Conservation (phyloP, 2,113 vertebrate genomes). For the Bungarus multicinctus region DNA sequence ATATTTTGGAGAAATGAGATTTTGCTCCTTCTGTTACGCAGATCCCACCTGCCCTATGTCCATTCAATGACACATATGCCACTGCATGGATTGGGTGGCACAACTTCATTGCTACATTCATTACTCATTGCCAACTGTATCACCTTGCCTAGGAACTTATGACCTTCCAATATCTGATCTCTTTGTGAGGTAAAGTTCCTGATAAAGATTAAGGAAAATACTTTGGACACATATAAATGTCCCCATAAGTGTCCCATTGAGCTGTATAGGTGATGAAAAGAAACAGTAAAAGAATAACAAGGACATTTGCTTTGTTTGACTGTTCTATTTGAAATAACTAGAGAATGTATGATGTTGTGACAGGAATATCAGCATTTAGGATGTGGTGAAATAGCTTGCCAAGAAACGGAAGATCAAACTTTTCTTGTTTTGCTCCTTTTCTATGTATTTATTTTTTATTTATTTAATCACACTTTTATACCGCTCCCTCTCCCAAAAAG, state of each 20-base stretch:
- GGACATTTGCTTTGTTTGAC: background rate
- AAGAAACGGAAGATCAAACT: background rate
- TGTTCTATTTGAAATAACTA: background rate
- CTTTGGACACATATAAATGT: background rate
- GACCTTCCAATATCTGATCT: background rate
- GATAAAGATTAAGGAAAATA: rapidly evolving
- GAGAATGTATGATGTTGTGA: background rate
- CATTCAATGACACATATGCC: background rate
- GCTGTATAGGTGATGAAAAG: background rate
- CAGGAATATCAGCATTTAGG: background rate
- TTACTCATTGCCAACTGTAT: background rate
- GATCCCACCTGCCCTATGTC: background rate
- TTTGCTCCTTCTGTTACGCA: background rate
- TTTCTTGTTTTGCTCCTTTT: background rate
- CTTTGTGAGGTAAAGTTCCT: background rate
- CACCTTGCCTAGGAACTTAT: background rate
- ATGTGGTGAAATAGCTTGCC: background rate
- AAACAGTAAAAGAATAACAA: background rate
- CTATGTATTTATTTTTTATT: no score
- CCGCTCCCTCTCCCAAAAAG: no score
- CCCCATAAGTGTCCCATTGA: background rate
- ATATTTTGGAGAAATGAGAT: background rate
- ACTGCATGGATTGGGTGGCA: background rate
- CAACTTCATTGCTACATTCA: background rate
- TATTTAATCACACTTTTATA: no score